A percentile compares a stretch with the other conserved stretches of the same genome.
These are phyloP conservation scores for Oceanodroma tethys DNA, from an alignment of 2,113 vertebrate genomes.

Conservation along the genomic window DNA sequence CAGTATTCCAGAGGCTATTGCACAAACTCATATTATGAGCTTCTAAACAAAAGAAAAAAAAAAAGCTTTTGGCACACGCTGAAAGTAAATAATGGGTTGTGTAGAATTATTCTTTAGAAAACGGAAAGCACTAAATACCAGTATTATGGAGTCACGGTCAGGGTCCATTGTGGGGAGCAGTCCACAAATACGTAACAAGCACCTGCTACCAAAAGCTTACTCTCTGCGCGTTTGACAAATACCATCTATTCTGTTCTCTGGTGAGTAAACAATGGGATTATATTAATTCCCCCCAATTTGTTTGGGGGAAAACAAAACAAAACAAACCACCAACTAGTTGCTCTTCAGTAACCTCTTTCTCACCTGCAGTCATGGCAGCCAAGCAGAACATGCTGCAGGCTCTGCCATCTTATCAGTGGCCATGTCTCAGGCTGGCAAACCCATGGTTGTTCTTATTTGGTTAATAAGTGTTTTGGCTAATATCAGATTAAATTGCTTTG, in stretches of 20 bases:
- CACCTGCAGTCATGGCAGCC: rapidly evolving
- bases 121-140: neutral
- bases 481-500: neutral
- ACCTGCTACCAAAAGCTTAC: neutral
- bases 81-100: neutral
- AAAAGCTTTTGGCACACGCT: neutral
- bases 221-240: neutral
- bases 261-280: neutral
- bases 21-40: neutral
- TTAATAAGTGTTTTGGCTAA: neutral
- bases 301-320: neutral
- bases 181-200: neutral
- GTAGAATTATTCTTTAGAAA: neutral
- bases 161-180: neutral
- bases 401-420: neutral
- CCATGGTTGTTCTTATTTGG: rapidly evolving
- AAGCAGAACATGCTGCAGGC: rapidly evolving
- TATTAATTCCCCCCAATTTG: neutral
- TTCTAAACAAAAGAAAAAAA: too few relatives aligned
- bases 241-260: neutral
- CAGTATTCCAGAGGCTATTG: neutral
- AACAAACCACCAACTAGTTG: neutral
- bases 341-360: neutral
- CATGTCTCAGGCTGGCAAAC: neutral
- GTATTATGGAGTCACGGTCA: neutral